phyloP scores from a whole-genome alignment of 2,113 vertebrate genomes.

The Bujurquina vittata region DNA sequence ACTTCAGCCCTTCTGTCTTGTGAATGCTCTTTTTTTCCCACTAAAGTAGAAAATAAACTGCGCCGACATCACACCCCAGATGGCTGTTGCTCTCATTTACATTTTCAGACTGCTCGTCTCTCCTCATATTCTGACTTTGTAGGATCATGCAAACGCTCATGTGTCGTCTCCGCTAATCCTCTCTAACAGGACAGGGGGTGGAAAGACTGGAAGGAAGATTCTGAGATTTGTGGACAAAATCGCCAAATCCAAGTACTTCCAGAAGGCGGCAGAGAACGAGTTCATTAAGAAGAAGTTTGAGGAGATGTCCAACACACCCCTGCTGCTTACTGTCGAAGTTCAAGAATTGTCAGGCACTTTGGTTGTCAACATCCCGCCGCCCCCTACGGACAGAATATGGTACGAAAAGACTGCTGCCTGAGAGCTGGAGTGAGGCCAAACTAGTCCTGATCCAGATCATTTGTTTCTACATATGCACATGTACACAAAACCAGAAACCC shows the following conservation, averaged over 20 bases:
- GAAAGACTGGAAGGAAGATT: conserved; percentile 86
- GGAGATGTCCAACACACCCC: conserved; percentile 89
- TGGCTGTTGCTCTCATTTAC: conserved; percentile 42
- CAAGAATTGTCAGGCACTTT: conserved; percentile 86
- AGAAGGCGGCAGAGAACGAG: conserved; percentile 89
- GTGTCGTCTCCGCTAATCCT: conserved; percentile 25
- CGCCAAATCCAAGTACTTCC: conserved; percentile 90
- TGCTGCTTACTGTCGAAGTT: conserved; percentile 89
- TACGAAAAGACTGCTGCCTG: conserved; percentile 49
- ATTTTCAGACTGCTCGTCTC: background rate
- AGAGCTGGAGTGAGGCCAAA: background rate
- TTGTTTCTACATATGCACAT: background rate
- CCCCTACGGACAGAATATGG: conserved; percentile 90
- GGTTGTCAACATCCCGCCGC: conserved; percentile 86
- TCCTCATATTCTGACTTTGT: conserved; percentile 11
- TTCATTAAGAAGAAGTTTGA: conserved; percentile 93
- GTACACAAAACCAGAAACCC: background rate
- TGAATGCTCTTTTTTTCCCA: conserved; percentile 15
- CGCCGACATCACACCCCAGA: conserved; percentile 47
- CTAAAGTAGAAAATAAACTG: background rate
- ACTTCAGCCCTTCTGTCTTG: conserved; percentile 4
- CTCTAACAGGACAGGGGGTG: conserved; percentile 62
- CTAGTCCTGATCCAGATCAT: background rate
- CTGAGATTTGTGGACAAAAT: conserved; percentile 91
- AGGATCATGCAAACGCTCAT: background rate